Base-by-base conservation (phyloP, 2,888 invertebrate species). In the Cryptocephalus primarius region DNA sequence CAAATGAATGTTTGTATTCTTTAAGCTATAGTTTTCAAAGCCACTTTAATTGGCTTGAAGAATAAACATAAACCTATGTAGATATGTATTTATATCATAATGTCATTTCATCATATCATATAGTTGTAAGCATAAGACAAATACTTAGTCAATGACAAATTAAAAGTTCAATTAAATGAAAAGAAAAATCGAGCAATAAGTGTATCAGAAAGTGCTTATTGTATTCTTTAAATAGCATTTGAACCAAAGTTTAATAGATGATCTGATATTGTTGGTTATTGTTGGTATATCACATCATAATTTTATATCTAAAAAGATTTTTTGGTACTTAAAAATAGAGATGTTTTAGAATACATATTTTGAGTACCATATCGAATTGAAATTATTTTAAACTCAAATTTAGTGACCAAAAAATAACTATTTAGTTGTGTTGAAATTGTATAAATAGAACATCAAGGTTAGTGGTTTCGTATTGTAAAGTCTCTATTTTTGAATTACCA, bases 201-300 rank as follows among this genome's bases (percentile, higher is more conserved):
- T 57, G 55, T 58, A 52, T 46, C 48, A 39, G 49, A 45, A 44
- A 38, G 44, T 47, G 47, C 38, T 49, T 53, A 47, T 55, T 50
- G 46, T 49, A 49, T 49, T 48, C 22, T 51, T 44, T 42, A 49
- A 49, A 49, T 54, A 56, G 50, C 52, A 57, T 50, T 54, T 50
- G 50, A 59, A 57, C 57, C 54, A 57, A 58, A 59, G 55, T 52
- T 49, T 45, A 42, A 41, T 51, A 50, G 57, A 53, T 57, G 56
- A 58, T 56, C 57, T 55, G 50, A 49, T 46, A 55, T 54, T 56
- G 53, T 58, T 59, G 56, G 57, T 57, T 46, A 50, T 52, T 56
- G 53, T 51, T 55, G 55, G 55, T 57, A 52, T 44, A 32, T 22
- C 22, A 22, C 22, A 22, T 22, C 22, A 22, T 22, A 22, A 22